phyloP scores from a whole-genome alignment of 2,113 vertebrate genomes.

The Casuarius casuarius region DNA sequence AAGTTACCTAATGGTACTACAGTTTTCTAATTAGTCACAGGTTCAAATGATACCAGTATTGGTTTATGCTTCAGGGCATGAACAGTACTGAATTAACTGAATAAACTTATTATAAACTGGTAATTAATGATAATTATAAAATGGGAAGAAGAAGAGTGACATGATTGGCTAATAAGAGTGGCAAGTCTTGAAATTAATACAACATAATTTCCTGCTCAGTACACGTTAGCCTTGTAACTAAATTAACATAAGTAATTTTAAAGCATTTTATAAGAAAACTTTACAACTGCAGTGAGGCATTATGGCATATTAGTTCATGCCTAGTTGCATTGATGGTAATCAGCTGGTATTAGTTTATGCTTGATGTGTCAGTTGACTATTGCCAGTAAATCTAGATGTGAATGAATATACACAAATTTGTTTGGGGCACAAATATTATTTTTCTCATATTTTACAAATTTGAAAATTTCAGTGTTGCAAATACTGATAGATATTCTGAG shows the following conservation, averaged over 20 bases:
- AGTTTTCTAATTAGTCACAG: conserved; percentile 68
- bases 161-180: conserved; percentile 74
- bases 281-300: conserved; percentile 58
- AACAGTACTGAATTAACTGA: conserved; percentile 75
- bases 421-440: not conserved
- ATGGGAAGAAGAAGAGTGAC: conserved; percentile 65
- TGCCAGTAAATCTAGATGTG: not conserved
- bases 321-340: conserved; percentile 68
- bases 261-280: conserved; percentile 76
- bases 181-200: conserved; percentile 73
- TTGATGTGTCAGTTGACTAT: not conserved
- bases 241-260: conserved; percentile 73
- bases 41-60: conserved; percentile 67
- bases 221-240: conserved; percentile 67
- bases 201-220: conserved; percentile 76
- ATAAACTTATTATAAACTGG: conserved; percentile 78
- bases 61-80: conserved; percentile 69
- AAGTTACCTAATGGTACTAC: conserved; percentile 42
- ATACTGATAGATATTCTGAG: not conserved
- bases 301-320: conserved; percentile 57
- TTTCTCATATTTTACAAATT: not conserved
- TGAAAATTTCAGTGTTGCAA: not conserved
- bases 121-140: conserved; percentile 80
- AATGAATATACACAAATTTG: not conserved
- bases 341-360: conserved; percentile 32